Evolutionary conservation across 2,113 vertebrate species (phyloP).

Genomic region (Cinclus mexicanus): DNA sequence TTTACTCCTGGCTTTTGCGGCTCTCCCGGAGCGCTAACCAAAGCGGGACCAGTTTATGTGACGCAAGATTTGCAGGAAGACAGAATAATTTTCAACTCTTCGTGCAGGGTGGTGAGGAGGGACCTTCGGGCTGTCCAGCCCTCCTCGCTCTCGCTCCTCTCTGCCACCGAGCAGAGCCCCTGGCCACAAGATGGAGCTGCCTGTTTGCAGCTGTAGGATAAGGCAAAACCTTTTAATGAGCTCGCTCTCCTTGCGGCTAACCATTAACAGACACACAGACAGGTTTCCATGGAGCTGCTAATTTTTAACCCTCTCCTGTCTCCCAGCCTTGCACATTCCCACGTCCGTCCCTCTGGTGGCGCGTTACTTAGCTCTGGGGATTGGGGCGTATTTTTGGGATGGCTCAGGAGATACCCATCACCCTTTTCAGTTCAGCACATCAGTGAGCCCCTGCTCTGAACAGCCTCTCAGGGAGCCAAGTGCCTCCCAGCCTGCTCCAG

Average conservation of each 20-base stretch:
- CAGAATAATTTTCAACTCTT: not conserved
- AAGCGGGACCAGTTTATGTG: not conserved
- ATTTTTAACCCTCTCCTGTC: not conserved
- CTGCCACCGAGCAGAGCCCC: not conserved
- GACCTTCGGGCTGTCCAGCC: not conserved
- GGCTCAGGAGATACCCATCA: not conserved
- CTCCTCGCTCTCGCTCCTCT: accelerated
- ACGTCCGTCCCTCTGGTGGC: accelerated
- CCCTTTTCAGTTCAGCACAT: not conserved
- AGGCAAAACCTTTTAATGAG: not conserved
- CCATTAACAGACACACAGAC: not conserved
- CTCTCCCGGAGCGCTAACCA: not conserved
- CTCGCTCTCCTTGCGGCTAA: not conserved
- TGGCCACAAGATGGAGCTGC: slow-evolving; percentile 55
- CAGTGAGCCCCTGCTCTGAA: not conserved
- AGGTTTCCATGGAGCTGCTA: not conserved
- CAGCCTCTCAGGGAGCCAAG: not conserved
- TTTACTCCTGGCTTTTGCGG: not conserved
- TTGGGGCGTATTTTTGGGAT: accelerated
- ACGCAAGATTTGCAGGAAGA: not conserved
- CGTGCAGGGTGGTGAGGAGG: accelerated
- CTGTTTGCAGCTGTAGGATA: not conserved
- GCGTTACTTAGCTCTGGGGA: accelerated
- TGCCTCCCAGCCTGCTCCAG: not conserved
- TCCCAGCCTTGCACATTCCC: not conserved